Conservation (phyloP, 1,140 invertebrate species). For the Sitobion miscanthi region DNA sequence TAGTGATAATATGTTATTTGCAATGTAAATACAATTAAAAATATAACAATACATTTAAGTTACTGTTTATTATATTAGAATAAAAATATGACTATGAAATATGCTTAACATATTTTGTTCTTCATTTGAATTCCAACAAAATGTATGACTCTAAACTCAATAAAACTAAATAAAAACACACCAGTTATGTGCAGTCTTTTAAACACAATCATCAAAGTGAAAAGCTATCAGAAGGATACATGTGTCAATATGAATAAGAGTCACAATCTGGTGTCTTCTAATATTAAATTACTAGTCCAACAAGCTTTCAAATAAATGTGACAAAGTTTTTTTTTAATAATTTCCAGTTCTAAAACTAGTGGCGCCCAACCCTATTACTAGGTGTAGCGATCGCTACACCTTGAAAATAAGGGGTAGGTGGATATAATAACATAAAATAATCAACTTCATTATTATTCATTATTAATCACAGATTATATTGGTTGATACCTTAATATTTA, state of each 20-base stretch:
- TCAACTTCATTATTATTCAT: too few species aligned
- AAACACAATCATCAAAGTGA: background rate
- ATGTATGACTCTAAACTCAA: background rate
- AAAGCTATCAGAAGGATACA: background rate
- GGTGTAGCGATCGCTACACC: too few species aligned
- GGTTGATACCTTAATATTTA: too few species aligned
- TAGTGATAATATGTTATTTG: background rate
- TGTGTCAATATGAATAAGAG: background rate
- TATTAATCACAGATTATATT: too few species aligned
- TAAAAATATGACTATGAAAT: background rate
- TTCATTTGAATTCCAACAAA: background rate
- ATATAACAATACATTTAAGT: background rate
- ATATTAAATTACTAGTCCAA: background rate
- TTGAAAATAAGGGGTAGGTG: too few species aligned
- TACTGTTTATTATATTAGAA: background rate
- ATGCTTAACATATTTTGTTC: background rate
- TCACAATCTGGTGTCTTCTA: background rate
- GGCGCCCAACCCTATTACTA: too few species aligned
- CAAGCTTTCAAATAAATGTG: too few species aligned
- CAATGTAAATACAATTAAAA: background rate
- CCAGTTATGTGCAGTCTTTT: background rate
- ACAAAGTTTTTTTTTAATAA: too few species aligned
- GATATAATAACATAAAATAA: too few species aligned
- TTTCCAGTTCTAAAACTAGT: too few species aligned
- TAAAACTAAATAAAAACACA: background rate